phyloP scores from a whole-genome alignment of 2,888 invertebrate genomes.

The Napeogenes inachia region DNA sequence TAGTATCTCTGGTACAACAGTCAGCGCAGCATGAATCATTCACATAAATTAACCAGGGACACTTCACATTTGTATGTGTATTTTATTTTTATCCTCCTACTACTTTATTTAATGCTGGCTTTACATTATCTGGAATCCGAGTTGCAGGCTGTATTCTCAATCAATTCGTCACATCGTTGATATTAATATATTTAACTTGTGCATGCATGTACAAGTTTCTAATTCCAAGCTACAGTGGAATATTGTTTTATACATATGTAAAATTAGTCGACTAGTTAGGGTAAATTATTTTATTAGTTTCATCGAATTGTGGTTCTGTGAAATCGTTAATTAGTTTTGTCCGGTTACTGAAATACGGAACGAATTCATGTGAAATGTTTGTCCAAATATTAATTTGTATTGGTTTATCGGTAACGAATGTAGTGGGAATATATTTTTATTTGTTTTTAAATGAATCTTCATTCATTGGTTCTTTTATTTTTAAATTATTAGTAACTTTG shows the following conservation, averaged over 20 bases:
- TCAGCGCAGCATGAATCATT: constrained; percentile 71
- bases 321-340: constrained; percentile 32
- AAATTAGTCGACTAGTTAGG: constrained; percentile 57
- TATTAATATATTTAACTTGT: neutral
- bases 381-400: constrained; percentile 23
- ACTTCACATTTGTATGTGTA: constrained; percentile 51
- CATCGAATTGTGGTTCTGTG: constrained; percentile 39
- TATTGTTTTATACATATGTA: constrained; percentile 29
- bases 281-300: constrained; percentile 55
- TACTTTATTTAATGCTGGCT: constrained; percentile 5
- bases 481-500: too few species aligned
- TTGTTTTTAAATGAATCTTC: too few species aligned
- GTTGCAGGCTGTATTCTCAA: neutral
- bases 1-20: constrained; percentile 59
- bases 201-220: neutral
- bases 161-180: neutral
- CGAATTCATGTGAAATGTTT: constrained; percentile 23
- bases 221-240: neutral
- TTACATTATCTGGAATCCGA: neutral
- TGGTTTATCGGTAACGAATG: constrained; percentile 14
- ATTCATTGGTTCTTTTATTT: too few species aligned
- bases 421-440: too few species aligned
- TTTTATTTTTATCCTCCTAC: constrained; percentile 64
- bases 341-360: constrained; percentile 20
- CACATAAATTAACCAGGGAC: constrained; percentile 64